Evolutionary conservation across 2,797 vertebrate species (phyloP).

Genomic region (Aselliscus stoliczkanus): DNA sequence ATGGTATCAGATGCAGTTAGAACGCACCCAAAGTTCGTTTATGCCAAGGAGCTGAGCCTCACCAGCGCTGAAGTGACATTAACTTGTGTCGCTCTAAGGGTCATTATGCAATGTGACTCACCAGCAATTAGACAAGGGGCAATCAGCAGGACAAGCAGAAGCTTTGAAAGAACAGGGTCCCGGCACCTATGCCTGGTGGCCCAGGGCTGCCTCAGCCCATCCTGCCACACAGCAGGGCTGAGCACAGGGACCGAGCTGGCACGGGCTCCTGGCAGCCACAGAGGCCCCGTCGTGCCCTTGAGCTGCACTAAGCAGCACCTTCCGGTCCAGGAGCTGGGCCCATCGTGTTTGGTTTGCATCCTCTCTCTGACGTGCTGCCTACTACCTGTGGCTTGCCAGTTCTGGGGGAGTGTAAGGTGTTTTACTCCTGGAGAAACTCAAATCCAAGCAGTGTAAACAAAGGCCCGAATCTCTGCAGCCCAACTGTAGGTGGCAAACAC

Average conservation of each 20-base stretch:
- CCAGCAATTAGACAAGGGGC: not conserved
- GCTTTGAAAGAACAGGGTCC: rapidly evolving
- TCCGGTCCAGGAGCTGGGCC: slow-evolving; percentile 6
- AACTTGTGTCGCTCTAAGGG: rapidly evolving
- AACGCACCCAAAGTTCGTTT: not conserved
- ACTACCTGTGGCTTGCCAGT: not conserved
- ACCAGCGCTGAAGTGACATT: rapidly evolving
- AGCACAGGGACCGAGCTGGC: not conserved
- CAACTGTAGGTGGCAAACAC: slow-evolving; percentile 35
- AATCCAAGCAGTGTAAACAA: not conserved
- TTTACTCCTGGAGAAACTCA: slow-evolving; percentile 38
- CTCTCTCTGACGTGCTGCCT: not conserved
- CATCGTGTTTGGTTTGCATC: slow-evolving; percentile 50
- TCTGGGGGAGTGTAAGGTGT: slow-evolving; percentile 29
- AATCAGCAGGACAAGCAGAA: not conserved
- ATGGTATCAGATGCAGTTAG: not conserved
- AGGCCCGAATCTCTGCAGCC: not conserved
- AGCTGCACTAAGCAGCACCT: not conserved
- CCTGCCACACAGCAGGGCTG: not conserved
- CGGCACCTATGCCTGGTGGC: rapidly evolving
- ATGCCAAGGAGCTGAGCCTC: rapidly evolving
- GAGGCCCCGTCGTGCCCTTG: not conserved
- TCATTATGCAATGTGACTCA: not conserved
- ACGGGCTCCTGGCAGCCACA: not conserved
- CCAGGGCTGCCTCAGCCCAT: not conserved